Base-by-base conservation (phyloP, 2,888 invertebrate genomes). In the Tillus elongatus region DNA sequence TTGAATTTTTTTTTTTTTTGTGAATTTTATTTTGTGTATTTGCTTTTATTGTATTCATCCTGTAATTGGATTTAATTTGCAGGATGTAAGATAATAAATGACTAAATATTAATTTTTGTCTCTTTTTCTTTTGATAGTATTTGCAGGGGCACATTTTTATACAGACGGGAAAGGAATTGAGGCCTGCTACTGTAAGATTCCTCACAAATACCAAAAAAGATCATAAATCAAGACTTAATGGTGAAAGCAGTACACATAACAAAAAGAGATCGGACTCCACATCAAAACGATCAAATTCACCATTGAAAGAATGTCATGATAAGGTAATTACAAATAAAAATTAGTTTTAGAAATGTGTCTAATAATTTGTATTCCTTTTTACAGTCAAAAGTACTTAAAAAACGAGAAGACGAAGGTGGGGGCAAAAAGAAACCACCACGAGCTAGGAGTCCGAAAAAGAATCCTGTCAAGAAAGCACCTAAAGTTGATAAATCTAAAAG, bases 91-190 rank as follows among this genome's bases (percentile, higher is more conserved):
- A n/a, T n/a, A n/a, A n/a, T n/a, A n/a, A n/a, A n/a, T n/a, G n/a
- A n/a, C n/a, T n/a, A n/a, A n/a, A n/a, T n/a, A n/a, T n/a, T 11
- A 9, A 29, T 11, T 9, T 29, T 29, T 29, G n/a, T 9, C 6
- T 11, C 4, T 29, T 8, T 14, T 24, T 29, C 51, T 70, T 71
- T 13, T 63, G n/a, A n/a, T n/a, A 84, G 84, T 85, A 82, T 60
- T 71, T 84, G 12, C 83, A 85, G 59, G 85, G 85, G 1, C 73
- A 77, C 48, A 76, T 84, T 9, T 85, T 77, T 55, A 67, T 84
- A 2, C 82, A 82, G 63, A 78, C 79, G 36, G 79, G 81, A 0
- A 74, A 79, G 56, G 71, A 77, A 33, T 60, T 83, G 36, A 71
- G 80, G 30, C 74, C 79, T 6, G 82, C 80, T 0, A 74, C 75